A percentile compares a stretch with the other conserved stretches of the same genome.
Evolutionary conservation across 2,113 vertebrate genomes (phyloP).

Genomic region (Raja brachyura): DNA sequence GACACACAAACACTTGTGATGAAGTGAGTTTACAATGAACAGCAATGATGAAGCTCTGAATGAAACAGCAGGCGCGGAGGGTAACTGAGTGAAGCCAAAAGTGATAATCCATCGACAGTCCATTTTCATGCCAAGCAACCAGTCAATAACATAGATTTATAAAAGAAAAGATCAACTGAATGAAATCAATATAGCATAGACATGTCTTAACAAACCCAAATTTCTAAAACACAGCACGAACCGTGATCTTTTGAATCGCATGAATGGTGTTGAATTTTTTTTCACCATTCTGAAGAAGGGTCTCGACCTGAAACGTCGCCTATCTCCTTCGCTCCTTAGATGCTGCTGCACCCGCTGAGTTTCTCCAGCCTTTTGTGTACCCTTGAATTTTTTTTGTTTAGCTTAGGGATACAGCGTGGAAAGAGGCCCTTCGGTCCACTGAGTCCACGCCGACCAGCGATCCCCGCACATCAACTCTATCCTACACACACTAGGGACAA

Average conservation of each 20-base stretch:
- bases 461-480: too few species aligned
- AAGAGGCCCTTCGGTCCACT: too few species aligned
- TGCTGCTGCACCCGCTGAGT: too few species aligned
- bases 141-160: slow-evolving; percentile 14
- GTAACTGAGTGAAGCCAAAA: slow-evolving; percentile 6
- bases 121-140: background rate
- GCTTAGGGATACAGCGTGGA: too few species aligned
- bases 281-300: too few species aligned
- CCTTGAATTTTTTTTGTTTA: too few species aligned
- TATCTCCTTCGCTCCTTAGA: too few species aligned
- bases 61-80: background rate
- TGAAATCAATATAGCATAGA: background rate
- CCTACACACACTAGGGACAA: too few species aligned
- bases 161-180: background rate
- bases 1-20: background rate
- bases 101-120: background rate
- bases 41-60: background rate
- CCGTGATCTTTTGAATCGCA: background rate
- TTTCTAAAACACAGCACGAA: background rate
- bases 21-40: background rate
- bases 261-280: background rate
- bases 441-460: too few species aligned
- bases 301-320: too few species aligned
- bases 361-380: too few species aligned
- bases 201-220: background rate